Evolutionary conservation across 2,888 invertebrate species (phyloP).

Genomic region (Diaprepes abbreviatus): DNA sequence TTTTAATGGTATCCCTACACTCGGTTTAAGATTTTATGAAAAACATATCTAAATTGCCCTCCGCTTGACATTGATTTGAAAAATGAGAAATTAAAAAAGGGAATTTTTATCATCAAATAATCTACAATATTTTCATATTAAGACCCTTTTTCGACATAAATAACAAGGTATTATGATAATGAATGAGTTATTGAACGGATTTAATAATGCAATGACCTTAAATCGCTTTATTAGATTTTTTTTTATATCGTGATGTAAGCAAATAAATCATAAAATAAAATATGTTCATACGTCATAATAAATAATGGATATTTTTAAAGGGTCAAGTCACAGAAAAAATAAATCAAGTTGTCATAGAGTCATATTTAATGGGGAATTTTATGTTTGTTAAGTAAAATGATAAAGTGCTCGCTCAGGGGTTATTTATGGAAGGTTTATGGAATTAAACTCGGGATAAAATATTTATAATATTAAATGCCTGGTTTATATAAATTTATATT

Average conservation of each 20-base stretch:
- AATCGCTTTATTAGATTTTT: background rate
- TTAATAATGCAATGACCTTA: background rate
- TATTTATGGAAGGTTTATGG: background rate
- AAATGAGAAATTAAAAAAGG: too few relatives aligned
- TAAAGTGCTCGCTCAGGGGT: background rate
- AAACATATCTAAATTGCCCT: too few relatives aligned
- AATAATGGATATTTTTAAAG: conserved; percentile 4
- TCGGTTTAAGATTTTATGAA: too few relatives aligned
- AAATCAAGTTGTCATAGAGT: conserved; percentile 8
- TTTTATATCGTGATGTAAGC: background rate
- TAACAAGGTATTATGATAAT: too few relatives aligned
- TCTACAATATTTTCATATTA: too few relatives aligned
- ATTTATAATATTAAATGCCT: too few relatives aligned
- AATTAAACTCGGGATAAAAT: background rate
- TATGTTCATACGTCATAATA: background rate
- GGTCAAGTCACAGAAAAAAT: conserved; percentile 12
- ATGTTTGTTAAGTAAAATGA: conserved; percentile 10
- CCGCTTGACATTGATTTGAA: too few relatives aligned
- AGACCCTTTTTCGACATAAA: too few relatives aligned
- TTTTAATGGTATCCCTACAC: too few relatives aligned
- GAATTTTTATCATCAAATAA: too few relatives aligned
- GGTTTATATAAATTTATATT: too few relatives aligned
- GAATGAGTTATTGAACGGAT: too few relatives aligned
- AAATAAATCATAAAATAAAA: conserved; percentile 9
- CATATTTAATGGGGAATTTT: conserved; percentile 4